phyloP scores from a whole-genome alignment of 2,888 invertebrate species.

The Parnassius glacialis region DNA sequence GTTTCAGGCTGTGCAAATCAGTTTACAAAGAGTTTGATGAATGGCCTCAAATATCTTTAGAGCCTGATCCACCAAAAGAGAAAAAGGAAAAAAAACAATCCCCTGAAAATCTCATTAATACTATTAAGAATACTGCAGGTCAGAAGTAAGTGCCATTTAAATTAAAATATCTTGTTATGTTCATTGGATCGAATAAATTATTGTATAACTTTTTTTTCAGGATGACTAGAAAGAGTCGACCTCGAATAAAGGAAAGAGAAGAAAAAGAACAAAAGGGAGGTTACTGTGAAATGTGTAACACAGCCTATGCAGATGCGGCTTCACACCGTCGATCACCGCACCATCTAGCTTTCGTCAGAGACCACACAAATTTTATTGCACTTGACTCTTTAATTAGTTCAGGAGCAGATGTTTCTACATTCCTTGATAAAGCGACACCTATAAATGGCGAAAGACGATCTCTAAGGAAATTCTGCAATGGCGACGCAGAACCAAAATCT shows the following conservation, averaged over 20 bases:
- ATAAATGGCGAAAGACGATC: conserved; percentile 64
- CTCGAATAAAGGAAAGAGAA: conserved; percentile 67
- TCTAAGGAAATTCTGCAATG: conserved; percentile 65
- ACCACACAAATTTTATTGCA: conserved; percentile 87
- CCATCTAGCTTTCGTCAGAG: conserved; percentile 87
- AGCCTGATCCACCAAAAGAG: conserved; percentile 64
- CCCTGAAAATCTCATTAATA: conserved; percentile 39
- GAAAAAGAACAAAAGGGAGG: conserved; percentile 79
- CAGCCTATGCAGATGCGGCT: conserved; percentile 85
- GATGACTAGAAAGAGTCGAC: conserved; percentile 80
- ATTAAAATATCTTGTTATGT: conserved; percentile 2
- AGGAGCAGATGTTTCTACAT: conserved; percentile 85
- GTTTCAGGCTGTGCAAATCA: conserved; percentile 79
- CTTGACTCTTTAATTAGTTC: conserved; percentile 85
- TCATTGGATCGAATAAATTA: background rate
- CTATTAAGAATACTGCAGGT: conserved; percentile 39
- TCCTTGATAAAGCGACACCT: conserved; percentile 82
- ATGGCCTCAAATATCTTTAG: conserved; percentile 82
- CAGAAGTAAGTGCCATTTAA: conserved; percentile 54
- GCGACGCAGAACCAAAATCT: conserved; percentile 50
- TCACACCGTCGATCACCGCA: conserved; percentile 87
- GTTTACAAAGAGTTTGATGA: conserved; percentile 83
- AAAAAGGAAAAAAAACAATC: conserved; percentile 57
- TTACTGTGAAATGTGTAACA: conserved; percentile 90
- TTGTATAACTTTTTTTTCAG: conserved; percentile 46